phyloP scores from a whole-genome alignment of 2,113 vertebrate genomes.

The Brachionichthys hirsutus region DNA sequence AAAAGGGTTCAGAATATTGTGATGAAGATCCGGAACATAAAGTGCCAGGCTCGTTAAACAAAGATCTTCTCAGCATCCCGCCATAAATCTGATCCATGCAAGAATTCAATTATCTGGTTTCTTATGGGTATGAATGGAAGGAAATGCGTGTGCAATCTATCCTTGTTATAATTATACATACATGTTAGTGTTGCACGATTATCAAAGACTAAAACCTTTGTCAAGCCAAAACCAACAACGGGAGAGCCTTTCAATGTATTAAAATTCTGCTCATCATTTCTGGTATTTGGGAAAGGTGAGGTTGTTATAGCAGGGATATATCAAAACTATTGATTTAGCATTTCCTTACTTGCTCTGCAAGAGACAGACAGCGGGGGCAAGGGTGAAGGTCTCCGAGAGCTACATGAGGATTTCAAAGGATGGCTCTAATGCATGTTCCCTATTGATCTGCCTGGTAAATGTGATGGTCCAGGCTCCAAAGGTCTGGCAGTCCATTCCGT shows the following conservation, averaged over 20 bases:
- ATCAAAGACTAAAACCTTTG: not conserved
- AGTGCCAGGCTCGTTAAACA: not conserved
- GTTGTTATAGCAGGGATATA: constrained; percentile 66
- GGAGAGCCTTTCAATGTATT: constrained; percentile 39
- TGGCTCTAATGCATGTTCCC: constrained; percentile 69
- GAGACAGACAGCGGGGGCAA: constrained; percentile 51
- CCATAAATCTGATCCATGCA: constrained; percentile 7
- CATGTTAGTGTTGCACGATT: not conserved
- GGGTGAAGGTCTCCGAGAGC: constrained; percentile 60
- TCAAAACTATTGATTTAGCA: constrained; percentile 79
- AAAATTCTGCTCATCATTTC: constrained; percentile 69
- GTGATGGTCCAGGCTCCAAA: constrained; percentile 68
- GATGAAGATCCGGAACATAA: constrained; percentile 36
- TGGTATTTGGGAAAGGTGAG: constrained; percentile 74
- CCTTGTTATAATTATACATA: too few species aligned
- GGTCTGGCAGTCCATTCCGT: constrained; percentile 57
- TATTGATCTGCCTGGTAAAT: constrained; percentile 71
- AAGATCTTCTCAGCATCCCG: not conserved
- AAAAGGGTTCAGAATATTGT: constrained; percentile 37
- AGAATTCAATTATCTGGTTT: not conserved
- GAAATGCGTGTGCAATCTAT: not conserved
- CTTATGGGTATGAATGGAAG: not conserved
- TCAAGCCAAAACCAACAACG: not conserved
- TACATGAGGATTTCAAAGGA: constrained; percentile 70
- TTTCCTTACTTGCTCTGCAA: constrained; percentile 68